Base-by-base conservation (phyloP, 2,888 invertebrate species). In the Leucophenga maculata region DNA sequence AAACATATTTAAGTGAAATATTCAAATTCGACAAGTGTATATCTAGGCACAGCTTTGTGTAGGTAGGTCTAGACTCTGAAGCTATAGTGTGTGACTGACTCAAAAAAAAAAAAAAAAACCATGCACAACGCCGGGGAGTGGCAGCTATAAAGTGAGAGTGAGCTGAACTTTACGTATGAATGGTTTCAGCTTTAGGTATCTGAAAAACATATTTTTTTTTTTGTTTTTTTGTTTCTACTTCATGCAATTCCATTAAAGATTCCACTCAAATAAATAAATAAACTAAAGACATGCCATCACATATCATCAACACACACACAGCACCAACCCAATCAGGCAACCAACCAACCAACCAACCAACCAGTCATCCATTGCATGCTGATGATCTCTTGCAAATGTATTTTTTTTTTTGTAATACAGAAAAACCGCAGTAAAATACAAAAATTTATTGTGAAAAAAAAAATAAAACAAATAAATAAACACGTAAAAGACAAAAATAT, bases 21-120 rank as follows among this genome's bases (percentile, higher is more conserved):
- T 62, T 62, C 44, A 62, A 62, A 62, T 62, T 62, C 62, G 46
- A 62, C 18, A 62, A 62, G 39, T 62, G 22, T 14, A 32, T 8
- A 39, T 39, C 11, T 39, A 13, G 9, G 14, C 3, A 59, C 26
- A 31, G n/a, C 57, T 11, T 20, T n/a, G 57, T 31, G 22, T 55
- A 20, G 18, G 22, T 18, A 13, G 1, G 16, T 50, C 4, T 8
- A 39, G 8, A 39, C 32, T 39, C 8, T 39, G 8, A 8, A 39
- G 39, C 8, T 11, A 39, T 8, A 39, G 39, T 8, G 39, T 11
- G 39, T 39, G 39, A 8, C 1, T 11, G 11, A 39, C 39, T n/a
- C n/a, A 39, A 39, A 39, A 39, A 39, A 39, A 39, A 39, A 39
- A 8, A 39, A 39, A 39, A 39, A 39, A 39, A 39, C n/a, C n/a